phyloP scores from a whole-genome alignment of 1,140 invertebrate genomes.

The Musca vetustissima region DNA sequence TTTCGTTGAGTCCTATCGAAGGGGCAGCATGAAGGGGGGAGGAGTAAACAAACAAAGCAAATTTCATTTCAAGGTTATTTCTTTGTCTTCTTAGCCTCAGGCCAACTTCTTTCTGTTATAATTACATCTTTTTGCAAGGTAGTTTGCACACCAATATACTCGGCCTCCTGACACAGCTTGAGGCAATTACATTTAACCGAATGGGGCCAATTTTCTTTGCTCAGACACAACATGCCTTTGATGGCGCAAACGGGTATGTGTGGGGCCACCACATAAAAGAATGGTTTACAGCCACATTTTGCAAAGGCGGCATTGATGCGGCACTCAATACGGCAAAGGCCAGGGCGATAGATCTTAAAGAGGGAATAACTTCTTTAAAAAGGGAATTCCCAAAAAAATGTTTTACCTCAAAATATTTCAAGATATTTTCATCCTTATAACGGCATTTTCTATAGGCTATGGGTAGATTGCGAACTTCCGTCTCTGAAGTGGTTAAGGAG shows the following conservation, averaged over 20 bases:
- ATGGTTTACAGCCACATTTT: constrained; percentile 46
- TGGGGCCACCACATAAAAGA: constrained; percentile 39
- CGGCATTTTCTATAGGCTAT: constrained; percentile 49
- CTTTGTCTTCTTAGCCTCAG: constrained; percentile 27
- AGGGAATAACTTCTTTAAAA: background rate
- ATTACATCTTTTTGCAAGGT: constrained; percentile 21
- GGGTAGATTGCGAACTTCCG: constrained; percentile 41
- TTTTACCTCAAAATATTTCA: constrained; percentile 39
- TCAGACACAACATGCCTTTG: constrained; percentile 41
- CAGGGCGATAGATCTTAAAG: constrained; percentile 41
- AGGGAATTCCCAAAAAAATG: background rate
- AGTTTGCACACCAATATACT: constrained; percentile 32
- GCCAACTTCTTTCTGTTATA: constrained; percentile 1
- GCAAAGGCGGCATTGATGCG: constrained; percentile 39
- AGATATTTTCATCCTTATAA: constrained; percentile 40
- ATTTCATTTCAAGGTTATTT: constrained; percentile 25
- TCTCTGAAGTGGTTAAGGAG: constrained; percentile 36
- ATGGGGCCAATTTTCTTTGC: constrained; percentile 36
- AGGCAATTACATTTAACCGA: constrained; percentile 36
- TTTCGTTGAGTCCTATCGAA: constrained; percentile 34
- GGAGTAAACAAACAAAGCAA: background rate
- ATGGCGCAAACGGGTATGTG: constrained; percentile 35
- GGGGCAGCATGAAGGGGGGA: background rate
- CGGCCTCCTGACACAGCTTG: constrained; percentile 38
- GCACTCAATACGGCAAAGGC: constrained; percentile 45